Evolutionary conservation across 2,888 invertebrate genomes (phyloP).

Genomic region (Nemotelus pantherinus): DNA sequence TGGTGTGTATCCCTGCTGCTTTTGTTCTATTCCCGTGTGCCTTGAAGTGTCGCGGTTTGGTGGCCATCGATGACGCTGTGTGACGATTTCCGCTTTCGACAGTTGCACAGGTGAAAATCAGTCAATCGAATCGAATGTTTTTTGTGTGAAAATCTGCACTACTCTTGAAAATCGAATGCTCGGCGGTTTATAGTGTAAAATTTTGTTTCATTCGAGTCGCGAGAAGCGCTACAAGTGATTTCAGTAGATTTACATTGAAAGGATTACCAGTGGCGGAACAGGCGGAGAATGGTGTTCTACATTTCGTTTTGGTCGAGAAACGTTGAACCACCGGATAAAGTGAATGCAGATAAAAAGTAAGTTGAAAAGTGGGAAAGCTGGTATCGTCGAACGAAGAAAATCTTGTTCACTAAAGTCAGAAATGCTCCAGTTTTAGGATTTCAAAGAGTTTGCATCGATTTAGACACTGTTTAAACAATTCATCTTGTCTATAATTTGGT

Average conservation of each 20-base stretch:
- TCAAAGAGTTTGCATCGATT: too few species aligned
- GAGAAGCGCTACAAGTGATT: too few species aligned
- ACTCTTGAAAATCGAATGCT: neutral
- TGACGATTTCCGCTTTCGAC: conserved; percentile 29
- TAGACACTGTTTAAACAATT: too few species aligned
- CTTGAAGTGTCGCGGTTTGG: neutral
- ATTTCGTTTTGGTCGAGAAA: conserved; percentile 60
- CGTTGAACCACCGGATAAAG: conserved; percentile 62
- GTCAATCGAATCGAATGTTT: neutral
- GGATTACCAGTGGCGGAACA: conserved; percentile 10
- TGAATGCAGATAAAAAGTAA: conserved; percentile 53
- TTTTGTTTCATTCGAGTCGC: neutral
- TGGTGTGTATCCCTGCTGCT: neutral
- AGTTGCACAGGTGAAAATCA: neutral
- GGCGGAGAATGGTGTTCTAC: conserved; percentile 60
- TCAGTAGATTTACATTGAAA: neutral
- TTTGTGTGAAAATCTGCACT: neutral
- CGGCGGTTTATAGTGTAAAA: neutral
- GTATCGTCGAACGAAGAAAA: too few species aligned
- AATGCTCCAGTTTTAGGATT: too few species aligned
- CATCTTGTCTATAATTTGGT: too few species aligned
- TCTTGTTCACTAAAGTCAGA: too few species aligned
- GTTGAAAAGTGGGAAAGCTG: neutral
- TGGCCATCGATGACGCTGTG: neutral
- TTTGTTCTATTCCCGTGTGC: neutral